A percentile compares a stretch with the other conserved stretches of the same genome.
Conservation (phyloP, 2,888 invertebrate species). For the Pristionchus maxplancki region DNA sequence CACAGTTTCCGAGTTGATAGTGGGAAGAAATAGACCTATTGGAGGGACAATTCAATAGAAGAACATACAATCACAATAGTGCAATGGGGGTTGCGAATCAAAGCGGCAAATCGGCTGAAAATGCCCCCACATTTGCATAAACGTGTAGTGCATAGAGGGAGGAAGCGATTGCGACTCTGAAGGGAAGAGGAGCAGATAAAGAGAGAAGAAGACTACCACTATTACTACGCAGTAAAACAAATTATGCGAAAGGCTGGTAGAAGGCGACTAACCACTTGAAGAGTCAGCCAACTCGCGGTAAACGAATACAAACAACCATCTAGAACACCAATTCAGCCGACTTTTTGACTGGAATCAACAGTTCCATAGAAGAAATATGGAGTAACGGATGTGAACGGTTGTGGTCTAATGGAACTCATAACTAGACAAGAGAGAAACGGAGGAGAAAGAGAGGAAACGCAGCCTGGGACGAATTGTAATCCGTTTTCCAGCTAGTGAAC, state of each 20-base stretch:
- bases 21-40: not conserved
- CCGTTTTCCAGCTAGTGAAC: not conserved
- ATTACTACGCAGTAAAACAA: conserved; percentile 46
- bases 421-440: not conserved
- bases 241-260: conserved; percentile 42
- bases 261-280: conserved; percentile 23
- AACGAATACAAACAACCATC: conserved; percentile 6
- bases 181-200: conserved; percentile 50
- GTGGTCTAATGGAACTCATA: conserved; percentile 24
- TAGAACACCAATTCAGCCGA: not conserved
- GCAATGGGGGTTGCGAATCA: conserved; percentile 12
- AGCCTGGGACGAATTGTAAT: not conserved
- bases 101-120: conserved; percentile 44
- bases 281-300: not conserved
- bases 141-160: conserved; percentile 45
- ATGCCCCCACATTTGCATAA: conserved; percentile 37
- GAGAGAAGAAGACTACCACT: conserved; percentile 47
- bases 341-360: not conserved
- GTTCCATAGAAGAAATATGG: not conserved
- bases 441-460: not conserved
- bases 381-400: conserved; percentile 2
- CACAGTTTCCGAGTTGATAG: not conserved
- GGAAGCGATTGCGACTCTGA: conserved; percentile 26
- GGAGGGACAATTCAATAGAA: not conserved
- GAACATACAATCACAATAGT: not conserved